A percentile compares a stretch with the other conserved stretches of the same genome.
phyloP scores from a whole-genome alignment of 2,113 vertebrate genomes.

The Gopherus evgoodei region DNA sequence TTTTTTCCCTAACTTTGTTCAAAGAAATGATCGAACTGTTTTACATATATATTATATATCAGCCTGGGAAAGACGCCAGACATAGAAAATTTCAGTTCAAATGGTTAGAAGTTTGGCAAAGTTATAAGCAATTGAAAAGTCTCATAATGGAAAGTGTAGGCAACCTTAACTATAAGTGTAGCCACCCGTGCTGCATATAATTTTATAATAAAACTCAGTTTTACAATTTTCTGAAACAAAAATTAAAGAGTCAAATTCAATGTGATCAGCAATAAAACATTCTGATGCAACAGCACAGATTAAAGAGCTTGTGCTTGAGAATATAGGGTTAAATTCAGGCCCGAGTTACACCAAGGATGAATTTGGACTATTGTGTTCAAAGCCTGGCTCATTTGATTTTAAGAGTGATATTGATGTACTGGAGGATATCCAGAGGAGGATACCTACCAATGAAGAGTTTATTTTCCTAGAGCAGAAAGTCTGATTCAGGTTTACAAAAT shows the following conservation, averaged over 20 bases:
- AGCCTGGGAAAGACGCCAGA: background rate
- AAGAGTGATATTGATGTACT: background rate
- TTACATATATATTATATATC: background rate
- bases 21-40: background rate
- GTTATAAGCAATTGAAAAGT: background rate
- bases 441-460: background rate
- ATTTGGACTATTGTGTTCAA: background rate
- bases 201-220: background rate
- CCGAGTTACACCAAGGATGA: background rate
- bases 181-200: background rate
- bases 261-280: background rate
- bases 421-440: background rate
- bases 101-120: background rate
- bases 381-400: background rate
- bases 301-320: fast-evolving
- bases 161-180: background rate
- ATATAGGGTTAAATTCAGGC: background rate
- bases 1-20: background rate
- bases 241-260: background rate
- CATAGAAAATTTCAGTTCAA: background rate
- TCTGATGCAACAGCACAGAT: background rate
- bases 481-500: background rate
- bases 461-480: background rate
- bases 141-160: background rate
- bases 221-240: background rate